These are phyloP conservation scores for Margarornis squamiger DNA, from an alignment of 2,797 vertebrate species.

Conservation along the genomic window DNA sequence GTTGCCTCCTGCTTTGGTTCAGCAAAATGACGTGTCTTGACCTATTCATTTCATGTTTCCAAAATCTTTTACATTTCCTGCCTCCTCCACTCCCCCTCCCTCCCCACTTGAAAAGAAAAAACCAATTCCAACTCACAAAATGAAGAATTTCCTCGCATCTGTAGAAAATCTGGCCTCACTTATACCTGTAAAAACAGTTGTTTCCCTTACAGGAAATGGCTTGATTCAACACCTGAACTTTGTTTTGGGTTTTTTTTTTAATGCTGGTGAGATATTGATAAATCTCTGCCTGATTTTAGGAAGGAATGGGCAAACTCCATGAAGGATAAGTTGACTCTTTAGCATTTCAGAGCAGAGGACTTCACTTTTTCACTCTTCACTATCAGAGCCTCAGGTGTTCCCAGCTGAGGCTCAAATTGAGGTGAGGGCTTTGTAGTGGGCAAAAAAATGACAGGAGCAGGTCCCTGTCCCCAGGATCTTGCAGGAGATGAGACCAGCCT, in stretches of 20 bases:
- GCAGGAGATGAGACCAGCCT: background rate
- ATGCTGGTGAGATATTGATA: constrained; percentile 57
- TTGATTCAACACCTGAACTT: constrained; percentile 62
- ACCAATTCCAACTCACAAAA: background rate
- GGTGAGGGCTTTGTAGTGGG: background rate
- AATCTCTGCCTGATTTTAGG: constrained; percentile 42
- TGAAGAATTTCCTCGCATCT: constrained; percentile 42
- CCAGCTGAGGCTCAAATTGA: background rate
- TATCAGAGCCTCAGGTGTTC: background rate
- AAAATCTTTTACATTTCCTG: constrained; percentile 71
- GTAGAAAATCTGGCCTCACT: constrained; percentile 66
- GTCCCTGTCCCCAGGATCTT: background rate
- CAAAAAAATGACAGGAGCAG: rapidly evolving
- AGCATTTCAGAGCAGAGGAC: background rate
- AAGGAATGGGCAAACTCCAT: background rate
- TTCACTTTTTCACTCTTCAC: background rate
- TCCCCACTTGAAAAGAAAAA: background rate
- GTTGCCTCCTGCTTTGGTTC: constrained; percentile 63
- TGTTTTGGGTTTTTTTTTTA: background rate
- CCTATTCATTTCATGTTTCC: constrained; percentile 67
- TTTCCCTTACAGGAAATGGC: constrained; percentile 55
- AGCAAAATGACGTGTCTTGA: constrained; percentile 61
- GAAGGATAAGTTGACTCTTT: background rate
- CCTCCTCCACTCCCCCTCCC: background rate
- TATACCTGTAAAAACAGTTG: constrained; percentile 50